Conservation (phyloP, 2,797 vertebrate genomes). For the Capromys pilorides region DNA sequence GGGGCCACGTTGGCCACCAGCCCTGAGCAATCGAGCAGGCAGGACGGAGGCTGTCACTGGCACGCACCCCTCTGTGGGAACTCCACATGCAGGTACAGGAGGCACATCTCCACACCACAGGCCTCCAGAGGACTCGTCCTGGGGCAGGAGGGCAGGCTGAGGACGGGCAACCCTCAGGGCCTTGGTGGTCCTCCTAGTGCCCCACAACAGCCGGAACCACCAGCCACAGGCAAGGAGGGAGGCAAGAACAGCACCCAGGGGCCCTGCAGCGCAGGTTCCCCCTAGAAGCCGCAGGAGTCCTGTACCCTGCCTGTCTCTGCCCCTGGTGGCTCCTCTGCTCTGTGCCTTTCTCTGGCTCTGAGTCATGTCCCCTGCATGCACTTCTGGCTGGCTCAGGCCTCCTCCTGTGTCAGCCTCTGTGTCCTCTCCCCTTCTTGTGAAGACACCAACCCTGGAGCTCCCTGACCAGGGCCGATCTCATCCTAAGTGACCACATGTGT, state of each 20-base stretch:
- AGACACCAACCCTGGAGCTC: not conserved
- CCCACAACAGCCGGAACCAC: fast-evolving
- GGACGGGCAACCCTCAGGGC: not conserved
- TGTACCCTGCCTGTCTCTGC: not conserved
- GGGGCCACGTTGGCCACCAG: not conserved
- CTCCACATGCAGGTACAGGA: not conserved
- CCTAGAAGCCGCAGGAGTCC: not conserved
- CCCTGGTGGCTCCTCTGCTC: not conserved
- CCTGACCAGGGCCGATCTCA: not conserved
- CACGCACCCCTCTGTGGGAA: not conserved
- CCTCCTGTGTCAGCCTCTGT: not conserved
- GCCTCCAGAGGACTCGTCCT: too few relatives aligned
- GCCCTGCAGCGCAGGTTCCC: not conserved
- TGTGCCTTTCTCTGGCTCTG: not conserved
- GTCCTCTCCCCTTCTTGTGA: not conserved
- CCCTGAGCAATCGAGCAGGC: not conserved
- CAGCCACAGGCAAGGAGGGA: too few relatives aligned
- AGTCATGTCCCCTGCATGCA: not conserved
- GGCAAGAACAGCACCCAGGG: not conserved
- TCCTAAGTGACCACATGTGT: not conserved
- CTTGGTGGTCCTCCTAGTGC: fast-evolving
- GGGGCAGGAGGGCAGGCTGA: not conserved
- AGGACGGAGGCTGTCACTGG: not conserved
- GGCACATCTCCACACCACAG: fast-evolving
- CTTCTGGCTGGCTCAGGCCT: not conserved